Evolutionary conservation across 2,113 vertebrate species (phyloP).

Genomic region (Sinocyclocheilus rhinocerous): DNA sequence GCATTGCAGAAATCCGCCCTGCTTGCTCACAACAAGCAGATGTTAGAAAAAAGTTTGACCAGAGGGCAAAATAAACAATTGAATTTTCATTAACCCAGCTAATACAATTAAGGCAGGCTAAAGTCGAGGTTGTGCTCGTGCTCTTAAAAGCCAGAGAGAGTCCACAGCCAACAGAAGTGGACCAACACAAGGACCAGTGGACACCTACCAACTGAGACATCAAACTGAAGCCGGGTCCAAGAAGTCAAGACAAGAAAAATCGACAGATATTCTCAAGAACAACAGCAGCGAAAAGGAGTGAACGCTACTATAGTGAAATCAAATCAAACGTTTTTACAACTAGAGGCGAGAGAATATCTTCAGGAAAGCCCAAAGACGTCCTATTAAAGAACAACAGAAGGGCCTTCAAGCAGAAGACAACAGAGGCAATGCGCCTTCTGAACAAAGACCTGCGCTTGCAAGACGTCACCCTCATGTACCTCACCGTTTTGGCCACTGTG

Average conservation of each 20-base stretch:
- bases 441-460: slow-evolving; percentile 73
- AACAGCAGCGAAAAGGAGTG: neutral
- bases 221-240: neutral
- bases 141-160: slow-evolving; percentile 74
- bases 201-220: neutral
- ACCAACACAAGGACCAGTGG: slow-evolving; percentile 59
- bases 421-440: slow-evolving; percentile 67
- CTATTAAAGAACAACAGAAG: neutral
- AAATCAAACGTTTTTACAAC: neutral
- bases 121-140: slow-evolving; percentile 59
- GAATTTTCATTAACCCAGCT: slow-evolving; percentile 83
- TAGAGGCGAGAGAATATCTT: neutral
- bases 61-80: slow-evolving; percentile 78
- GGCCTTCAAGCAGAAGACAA: neutral
- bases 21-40: slow-evolving; percentile 80
- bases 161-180: slow-evolving; percentile 62
- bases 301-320: neutral
- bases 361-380: neutral
- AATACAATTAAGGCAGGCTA: slow-evolving; percentile 83
- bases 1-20: neutral
- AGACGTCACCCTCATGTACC: slow-evolving; percentile 87
- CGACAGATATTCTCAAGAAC: neutral
- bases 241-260: neutral
- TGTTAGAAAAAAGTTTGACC: slow-evolving; percentile 75
- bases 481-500: slow-evolving; percentile 82